Evolutionary conservation across 2,113 vertebrate species (phyloP).

Genomic region (Romanogobio albipinnatus): DNA sequence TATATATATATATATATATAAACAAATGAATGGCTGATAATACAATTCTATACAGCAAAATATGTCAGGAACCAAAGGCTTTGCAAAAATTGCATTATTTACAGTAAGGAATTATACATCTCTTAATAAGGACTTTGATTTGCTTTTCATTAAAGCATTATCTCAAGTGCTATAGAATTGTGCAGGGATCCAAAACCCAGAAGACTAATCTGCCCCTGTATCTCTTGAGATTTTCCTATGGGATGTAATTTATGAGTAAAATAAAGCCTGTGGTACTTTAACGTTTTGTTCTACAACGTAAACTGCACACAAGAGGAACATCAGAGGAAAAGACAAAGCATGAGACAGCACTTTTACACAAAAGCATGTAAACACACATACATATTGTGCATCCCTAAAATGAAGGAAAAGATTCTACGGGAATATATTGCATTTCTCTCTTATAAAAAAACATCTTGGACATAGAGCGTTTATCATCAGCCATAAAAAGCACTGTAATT

Average conservation of each 20-base stretch:
- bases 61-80: neutral
- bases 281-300: no score
- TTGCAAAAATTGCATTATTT: neutral
- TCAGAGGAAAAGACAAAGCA: slow-evolving; percentile 70
- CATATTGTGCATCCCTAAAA: neutral
- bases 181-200: no score
- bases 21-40: no score
- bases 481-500: slow-evolving; percentile 31
- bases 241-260: no score
- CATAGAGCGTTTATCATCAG: neutral
- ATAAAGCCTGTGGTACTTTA: no score
- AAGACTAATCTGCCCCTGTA: no score
- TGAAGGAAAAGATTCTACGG: neutral
- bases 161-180: no score
- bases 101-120: neutral
- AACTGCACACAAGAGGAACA: slow-evolving; percentile 55
- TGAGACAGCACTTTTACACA: slow-evolving; percentile 87
- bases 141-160: no score
- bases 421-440: neutral
- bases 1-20: no score
- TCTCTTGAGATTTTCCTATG: no score
- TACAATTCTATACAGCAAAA: no score
- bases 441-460: neutral
- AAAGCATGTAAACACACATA: slow-evolving; percentile 32
- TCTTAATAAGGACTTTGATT: neutral